Percentiles rank a stretch among this genome's conserved stretches.
Conservation (phyloP, 2,113 vertebrate genomes). For the Onychostruthus taczanowskii region DNA sequence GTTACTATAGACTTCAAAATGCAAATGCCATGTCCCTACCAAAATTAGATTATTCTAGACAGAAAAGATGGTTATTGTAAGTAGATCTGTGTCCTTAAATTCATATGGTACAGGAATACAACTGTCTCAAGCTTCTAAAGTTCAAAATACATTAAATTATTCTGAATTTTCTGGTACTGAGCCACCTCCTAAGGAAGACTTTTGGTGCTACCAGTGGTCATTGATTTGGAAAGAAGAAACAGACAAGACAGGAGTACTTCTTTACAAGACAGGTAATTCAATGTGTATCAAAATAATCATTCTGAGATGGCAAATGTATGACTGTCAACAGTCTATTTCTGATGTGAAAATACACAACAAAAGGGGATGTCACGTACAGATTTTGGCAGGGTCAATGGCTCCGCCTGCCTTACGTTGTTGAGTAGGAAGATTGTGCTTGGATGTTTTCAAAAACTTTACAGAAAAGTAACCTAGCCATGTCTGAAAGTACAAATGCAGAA, state of each 20-base stretch:
- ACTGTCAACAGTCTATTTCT: neutral
- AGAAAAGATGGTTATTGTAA: neutral
- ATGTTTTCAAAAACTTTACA: neutral
- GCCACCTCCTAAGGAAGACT: neutral
- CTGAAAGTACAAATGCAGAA: neutral
- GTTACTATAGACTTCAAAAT: neutral
- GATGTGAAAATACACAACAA: neutral
- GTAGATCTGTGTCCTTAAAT: neutral
- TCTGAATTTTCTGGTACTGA: neutral
- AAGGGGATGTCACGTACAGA: neutral
- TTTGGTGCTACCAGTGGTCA: neutral
- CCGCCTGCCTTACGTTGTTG: neutral
- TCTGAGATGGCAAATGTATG: neutral
- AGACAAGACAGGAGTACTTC: neutral
- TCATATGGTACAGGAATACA: neutral
- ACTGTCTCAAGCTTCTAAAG: neutral
- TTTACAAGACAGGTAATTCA: neutral
- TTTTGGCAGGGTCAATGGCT: neutral
- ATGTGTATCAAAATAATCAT: neutral
- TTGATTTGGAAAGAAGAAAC: neutral
- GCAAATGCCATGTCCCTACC: neutral
- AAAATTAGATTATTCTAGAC: constrained; percentile 19
- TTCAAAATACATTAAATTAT: neutral
- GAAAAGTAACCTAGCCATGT: neutral
- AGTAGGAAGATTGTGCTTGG: neutral